Evolutionary conservation across 92 coral and sea anemone species (phyloP).

Genomic region (Porites cylindrica): DNA sequence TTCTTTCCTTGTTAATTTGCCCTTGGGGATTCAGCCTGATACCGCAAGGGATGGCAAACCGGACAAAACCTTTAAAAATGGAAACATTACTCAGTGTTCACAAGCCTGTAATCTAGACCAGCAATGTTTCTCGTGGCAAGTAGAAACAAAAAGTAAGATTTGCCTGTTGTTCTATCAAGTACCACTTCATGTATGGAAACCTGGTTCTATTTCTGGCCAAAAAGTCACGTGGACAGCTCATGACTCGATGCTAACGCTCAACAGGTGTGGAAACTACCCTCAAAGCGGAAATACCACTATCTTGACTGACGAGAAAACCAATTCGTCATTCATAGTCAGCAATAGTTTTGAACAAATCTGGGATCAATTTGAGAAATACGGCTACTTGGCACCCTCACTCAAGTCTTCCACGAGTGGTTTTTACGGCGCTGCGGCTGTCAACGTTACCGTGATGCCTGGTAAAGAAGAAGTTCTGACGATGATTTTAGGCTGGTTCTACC

Average conservation of each 20-base stretch:
- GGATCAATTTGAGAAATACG: conserved; percentile 36
- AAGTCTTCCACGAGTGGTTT: conserved; percentile 29
- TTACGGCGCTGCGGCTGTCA: conserved; percentile 40
- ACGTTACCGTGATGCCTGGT: conserved; percentile 13
- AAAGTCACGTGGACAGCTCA: conserved; percentile 31
- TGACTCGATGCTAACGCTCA: conserved; percentile 41
- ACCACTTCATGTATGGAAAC: conserved; percentile 40
- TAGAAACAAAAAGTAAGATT: conserved; percentile 8
- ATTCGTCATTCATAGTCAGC: conserved; percentile 44
- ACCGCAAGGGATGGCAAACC: conserved; percentile 23
- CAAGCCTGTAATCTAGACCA: neutral
- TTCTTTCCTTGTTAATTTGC: conserved; percentile 41
- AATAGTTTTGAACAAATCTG: conserved; percentile 33
- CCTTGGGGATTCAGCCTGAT: conserved; percentile 46
- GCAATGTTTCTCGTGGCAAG: conserved; percentile 49
- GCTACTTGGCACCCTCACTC: conserved; percentile 5
- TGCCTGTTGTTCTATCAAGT: conserved; percentile 21
- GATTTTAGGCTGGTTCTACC: conserved; percentile 52
- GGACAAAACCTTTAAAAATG: neutral
- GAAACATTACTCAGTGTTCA: conserved; percentile 1
- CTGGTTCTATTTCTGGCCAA: conserved; percentile 36
- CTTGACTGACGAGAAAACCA: conserved; percentile 3
- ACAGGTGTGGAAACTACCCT: conserved; percentile 42
- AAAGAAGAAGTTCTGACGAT: conserved; percentile 21
- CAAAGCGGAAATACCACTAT: conserved; percentile 54